phyloP scores from a whole-genome alignment of 2,888 invertebrate species.

The Plagodis pulveraria region DNA sequence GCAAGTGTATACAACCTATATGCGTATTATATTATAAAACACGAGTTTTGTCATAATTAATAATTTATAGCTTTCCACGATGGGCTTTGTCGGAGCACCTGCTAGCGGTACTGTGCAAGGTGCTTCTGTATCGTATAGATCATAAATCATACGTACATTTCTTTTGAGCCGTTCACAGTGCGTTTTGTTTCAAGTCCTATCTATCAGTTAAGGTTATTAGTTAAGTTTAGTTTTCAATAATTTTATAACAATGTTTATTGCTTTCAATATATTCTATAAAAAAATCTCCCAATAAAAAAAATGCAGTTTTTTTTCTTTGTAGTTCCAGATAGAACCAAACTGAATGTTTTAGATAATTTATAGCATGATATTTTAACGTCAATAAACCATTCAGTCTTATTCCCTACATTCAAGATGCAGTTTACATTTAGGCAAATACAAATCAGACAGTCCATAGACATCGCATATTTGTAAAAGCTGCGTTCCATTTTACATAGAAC shows the following conservation, averaged over 20 bases:
- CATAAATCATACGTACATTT: constrained; percentile 71
- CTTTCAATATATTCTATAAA: too few relatives aligned
- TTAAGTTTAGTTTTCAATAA: too few relatives aligned
- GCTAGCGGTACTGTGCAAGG: constrained; percentile 58
- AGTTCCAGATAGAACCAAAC: too few relatives aligned
- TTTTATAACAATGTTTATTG: too few relatives aligned
- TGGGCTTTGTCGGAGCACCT: constrained; percentile 71
- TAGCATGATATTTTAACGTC: too few relatives aligned
- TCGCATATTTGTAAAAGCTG: neutral
- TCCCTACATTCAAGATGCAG: too few relatives aligned
- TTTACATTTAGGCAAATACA: too few relatives aligned
- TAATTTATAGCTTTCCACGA: constrained; percentile 80
- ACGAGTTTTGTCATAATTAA: constrained; percentile 79
- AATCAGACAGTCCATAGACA: too few relatives aligned
- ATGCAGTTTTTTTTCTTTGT: too few relatives aligned
- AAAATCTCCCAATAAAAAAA: too few relatives aligned
- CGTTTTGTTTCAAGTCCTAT: constrained; percentile 4
- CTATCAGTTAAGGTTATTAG: neutral
- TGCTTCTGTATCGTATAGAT: constrained; percentile 70
- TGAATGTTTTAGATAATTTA: too few relatives aligned
- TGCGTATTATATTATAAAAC: constrained; percentile 60
- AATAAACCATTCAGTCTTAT: too few relatives aligned
- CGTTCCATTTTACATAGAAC: constrained; percentile 7
- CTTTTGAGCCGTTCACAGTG: constrained; percentile 7
- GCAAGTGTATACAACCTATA: constrained; percentile 53